Evolutionary conservation across 2,888 invertebrate genomes (phyloP), one percentile per base, ranked within the genome.

Genomic region (Taenaris catops): DNA sequence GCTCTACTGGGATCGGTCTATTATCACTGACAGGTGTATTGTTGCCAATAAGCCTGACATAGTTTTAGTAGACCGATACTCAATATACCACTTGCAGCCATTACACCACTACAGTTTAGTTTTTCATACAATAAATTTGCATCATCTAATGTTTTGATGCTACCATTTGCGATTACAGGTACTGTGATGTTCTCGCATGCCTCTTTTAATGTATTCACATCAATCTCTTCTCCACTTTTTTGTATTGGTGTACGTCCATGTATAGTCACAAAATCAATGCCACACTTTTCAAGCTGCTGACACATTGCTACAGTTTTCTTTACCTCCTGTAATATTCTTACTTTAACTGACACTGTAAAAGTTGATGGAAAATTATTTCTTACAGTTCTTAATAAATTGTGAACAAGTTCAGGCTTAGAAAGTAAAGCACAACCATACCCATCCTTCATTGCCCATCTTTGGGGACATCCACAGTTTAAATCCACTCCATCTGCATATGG

Each of bases 381-480:
- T 7, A 96, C 91, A 54, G 92, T 92, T 53, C 84, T 88, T 0
- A 98, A 90, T 59, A 98, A 89, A 54, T 96, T 95, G 48, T 91
- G 90, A 2, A 99, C 90, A 4, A 92, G 56, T 59, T 98, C 93
- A 3, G 98, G 98, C 49, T 94, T 91, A 4, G 90, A 90, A 8
- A 98, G 73, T 47, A 98, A 74, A 39, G 93, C 91, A 58, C 95
- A 95, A 0, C 98, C 98, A 63, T 95, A 94, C 2, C 96, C 96
- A 63, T 96, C 94, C 49, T 93, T 91, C 74, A 95, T 93, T 0
- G 98, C 98, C 98, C 98, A 98, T 48, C 92, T 88, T 74, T 99
- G 99, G 0, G 99, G 99, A 56, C 99, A 99, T 0, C 99, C 99
- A 86, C 99, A 99, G 68, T 99, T 99, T 17, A 99, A 81, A 80